Evolutionary conservation across 1,140 invertebrate species (phyloP), one percentile per base, ranked within the genome.

Genomic region (Conus betulinus): DNA sequence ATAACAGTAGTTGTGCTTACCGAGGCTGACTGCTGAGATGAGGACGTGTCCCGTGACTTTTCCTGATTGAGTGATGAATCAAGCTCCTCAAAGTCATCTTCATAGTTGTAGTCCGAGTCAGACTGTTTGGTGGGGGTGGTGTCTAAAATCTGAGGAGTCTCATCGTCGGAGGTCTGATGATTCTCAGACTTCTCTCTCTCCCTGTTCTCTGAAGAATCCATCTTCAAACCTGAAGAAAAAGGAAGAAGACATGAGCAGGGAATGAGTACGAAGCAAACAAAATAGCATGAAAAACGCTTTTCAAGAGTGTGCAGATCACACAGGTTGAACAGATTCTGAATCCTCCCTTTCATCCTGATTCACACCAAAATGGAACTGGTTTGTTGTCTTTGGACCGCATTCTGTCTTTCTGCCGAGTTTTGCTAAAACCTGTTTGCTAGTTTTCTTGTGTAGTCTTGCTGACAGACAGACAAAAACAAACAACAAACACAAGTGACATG

Each of bases 21-120:
- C 60, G 39, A 39, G 39, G 0, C 39, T 39, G 60, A 63, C 60
- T 63, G 60, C 60, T 79, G 23, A 6, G 79, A 81, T 23, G 39
- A 52, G 25, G 79, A 81, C 13, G 71, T 57, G 6, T 78, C 74
- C 23, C 17, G 53, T 55, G 71, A 87, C 27, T 74, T 79, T 13
- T 87, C 85, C n/a, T 87, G 23, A 57, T 55, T 53, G 51, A n/a
- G 74, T 0, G 15, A 55, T 71, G 82, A 84, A 52, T 87, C 85
- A 5, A 57, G 52, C 67, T 87, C 74, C 53, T 87, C 85, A 78
- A 87, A 87, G 52, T 87, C 85, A 57, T 87, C 85, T 57, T 87
- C 53, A 57, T 87, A 87, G n/a, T 23, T 57, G 74, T 78, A 55
- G n/a, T 87, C 71, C 20, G 52, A 55, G 51, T 87, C 74, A 11